phyloP scores from a whole-genome alignment of 2,888 invertebrate genomes.

The Biston betularia region DNA sequence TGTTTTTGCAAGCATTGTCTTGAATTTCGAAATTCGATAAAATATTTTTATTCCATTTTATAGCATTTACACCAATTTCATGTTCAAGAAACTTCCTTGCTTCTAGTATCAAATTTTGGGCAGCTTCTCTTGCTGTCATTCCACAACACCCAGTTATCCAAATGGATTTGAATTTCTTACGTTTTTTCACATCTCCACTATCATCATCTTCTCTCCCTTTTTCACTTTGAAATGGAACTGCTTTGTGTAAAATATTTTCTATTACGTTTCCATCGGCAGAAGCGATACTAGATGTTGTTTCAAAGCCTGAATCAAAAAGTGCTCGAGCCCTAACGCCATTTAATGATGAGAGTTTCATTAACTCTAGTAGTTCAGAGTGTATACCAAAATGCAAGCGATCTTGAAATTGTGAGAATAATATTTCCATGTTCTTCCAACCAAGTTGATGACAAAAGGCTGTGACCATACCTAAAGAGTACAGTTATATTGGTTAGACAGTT shows the following conservation, averaged over 20 bases:
- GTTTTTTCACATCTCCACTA: conserved; percentile 87
- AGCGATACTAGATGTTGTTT: conserved; percentile 92
- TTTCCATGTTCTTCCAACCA: conserved; percentile 96
- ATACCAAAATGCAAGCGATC: conserved; percentile 97
- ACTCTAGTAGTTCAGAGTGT: conserved; percentile 95
- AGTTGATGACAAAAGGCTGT: conserved; percentile 97
- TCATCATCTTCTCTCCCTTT: conserved; percentile 91
- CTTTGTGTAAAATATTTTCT: conserved; percentile 91
- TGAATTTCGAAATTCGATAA: conserved; percentile 27
- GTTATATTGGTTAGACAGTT: background rate
- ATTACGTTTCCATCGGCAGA: conserved; percentile 89
- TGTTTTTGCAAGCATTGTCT: conserved; percentile 19
- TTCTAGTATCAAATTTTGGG: conserved; percentile 91
- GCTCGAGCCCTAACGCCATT: conserved; percentile 94
- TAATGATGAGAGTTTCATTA: conserved; percentile 93
- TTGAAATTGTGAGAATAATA: conserved; percentile 97
- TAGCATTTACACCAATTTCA: conserved; percentile 90
- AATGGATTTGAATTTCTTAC: conserved; percentile 89
- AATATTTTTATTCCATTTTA: conserved; percentile 87
- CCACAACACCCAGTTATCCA: conserved; percentile 94
- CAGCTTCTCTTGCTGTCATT: conserved; percentile 93
- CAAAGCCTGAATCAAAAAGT: conserved; percentile 93
- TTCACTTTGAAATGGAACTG: conserved; percentile 94
- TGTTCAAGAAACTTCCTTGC: conserved; percentile 90
- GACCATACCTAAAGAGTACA: conserved; percentile 92